Conservation (phyloP, 2,113 vertebrate genomes). For the Aptenodytes patagonicus region DNA sequence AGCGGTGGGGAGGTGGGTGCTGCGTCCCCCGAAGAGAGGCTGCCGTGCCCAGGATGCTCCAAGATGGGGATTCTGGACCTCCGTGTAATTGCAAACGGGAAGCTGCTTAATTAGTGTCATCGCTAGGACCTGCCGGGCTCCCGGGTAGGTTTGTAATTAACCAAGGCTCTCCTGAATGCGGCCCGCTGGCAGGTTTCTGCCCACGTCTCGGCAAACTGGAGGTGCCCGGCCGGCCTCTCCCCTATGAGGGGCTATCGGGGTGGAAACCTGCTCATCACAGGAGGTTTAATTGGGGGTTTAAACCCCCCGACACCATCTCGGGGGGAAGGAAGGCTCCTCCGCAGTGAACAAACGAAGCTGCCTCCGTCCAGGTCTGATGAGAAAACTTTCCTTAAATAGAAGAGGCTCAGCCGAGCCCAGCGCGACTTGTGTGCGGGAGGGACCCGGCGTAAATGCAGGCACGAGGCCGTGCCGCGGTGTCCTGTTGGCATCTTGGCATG, state of each 20-base stretch:
- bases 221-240: accelerated
- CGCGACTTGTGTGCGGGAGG: neutral
- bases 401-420: neutral
- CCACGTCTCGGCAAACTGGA: accelerated
- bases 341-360: neutral
- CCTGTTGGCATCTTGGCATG: accelerated
- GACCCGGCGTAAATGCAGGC: neutral
- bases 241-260: accelerated
- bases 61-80: neutral
- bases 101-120: neutral
- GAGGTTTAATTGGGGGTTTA: neutral
- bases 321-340: neutral
- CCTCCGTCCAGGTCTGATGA: neutral
- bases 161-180: accelerated
- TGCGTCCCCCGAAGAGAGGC: no score
- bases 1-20: neutral
- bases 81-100: neutral
- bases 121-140: neutral
- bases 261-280: accelerated
- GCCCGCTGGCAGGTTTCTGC: no score
- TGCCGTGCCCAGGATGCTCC: neutral
- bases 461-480: accelerated
- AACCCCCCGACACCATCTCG: accelerated
- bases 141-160: neutral
- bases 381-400: neutral